phyloP scores from a whole-genome alignment of 30 jellyfish, hydroid and myxozoan genomes.

The Nemopilema nomurai region DNA sequence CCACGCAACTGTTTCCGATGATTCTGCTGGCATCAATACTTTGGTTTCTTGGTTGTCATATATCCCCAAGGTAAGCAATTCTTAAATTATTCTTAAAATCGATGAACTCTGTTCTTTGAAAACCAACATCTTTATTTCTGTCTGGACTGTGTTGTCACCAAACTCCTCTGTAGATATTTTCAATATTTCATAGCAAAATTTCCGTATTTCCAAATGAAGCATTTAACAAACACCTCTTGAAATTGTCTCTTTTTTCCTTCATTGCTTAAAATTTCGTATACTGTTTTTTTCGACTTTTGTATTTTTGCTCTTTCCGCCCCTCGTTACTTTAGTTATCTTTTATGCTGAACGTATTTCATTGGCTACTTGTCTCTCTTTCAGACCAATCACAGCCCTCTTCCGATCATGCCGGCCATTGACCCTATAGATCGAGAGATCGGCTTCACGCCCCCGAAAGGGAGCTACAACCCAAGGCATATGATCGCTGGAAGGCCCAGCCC shows the following conservation, averaged over 20 bases:
- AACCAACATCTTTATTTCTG: too few species aligned
- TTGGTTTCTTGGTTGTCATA: slow-evolving; percentile 82
- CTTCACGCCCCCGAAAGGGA: slow-evolving; percentile 84
- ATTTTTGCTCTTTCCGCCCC: too few species aligned
- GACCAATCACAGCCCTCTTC: slow-evolving; percentile 70
- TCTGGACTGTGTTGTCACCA: too few species aligned
- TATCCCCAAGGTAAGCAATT: slow-evolving; percentile 81
- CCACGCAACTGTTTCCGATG: slow-evolving; percentile 76
- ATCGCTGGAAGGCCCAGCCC: slow-evolving; percentile 84
- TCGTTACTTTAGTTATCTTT: too few species aligned
- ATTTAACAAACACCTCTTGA: too few species aligned
- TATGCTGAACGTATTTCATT: too few species aligned
- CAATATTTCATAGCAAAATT: too few species aligned
- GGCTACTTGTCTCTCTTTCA: background rate
- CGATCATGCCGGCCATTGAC: slow-evolving; percentile 67
- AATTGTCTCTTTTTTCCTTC: too few species aligned
- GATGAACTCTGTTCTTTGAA: background rate
- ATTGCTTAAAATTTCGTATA: too few species aligned
- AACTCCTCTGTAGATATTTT: too few species aligned
- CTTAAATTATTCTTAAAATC: background rate
- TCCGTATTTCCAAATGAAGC: too few species aligned
- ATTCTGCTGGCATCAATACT: slow-evolving; percentile 72
- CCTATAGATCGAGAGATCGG: slow-evolving; percentile 83
- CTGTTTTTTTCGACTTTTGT: too few species aligned
- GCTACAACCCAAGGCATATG: slow-evolving; percentile 94